Percentiles rank a stretch among this genome's conserved stretches.
Conservation (phyloP, 2,888 invertebrate species). For the Platycheirus rosarum region DNA sequence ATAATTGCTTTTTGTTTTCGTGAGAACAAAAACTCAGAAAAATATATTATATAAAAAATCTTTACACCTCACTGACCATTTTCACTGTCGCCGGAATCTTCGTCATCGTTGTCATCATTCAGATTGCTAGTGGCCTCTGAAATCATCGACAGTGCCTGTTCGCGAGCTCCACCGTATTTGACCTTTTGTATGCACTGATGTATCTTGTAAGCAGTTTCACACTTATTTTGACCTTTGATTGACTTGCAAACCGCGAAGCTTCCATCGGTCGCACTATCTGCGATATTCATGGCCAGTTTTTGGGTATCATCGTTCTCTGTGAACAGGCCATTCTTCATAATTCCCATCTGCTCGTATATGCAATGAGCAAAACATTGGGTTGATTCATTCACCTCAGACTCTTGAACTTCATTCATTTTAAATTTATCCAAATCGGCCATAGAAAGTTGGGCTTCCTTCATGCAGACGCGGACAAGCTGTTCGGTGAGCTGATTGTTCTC, state of each 20-base stretch:
- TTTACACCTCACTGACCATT: slow-evolving; percentile 48
- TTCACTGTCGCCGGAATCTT: slow-evolving; percentile 44
- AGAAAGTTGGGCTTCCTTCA: slow-evolving; percentile 78
- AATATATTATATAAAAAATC: neutral
- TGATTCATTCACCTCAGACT: slow-evolving; percentile 76
- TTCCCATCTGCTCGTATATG: slow-evolving; percentile 78
- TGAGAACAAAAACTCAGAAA: no score
- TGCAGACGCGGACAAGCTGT: slow-evolving; percentile 77
- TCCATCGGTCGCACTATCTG: slow-evolving; percentile 70
- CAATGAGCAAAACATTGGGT: slow-evolving; percentile 79
- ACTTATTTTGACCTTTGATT: slow-evolving; percentile 76
- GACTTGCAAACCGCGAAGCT: slow-evolving; percentile 51
- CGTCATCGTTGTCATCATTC: slow-evolving; percentile 37
- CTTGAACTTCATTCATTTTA: slow-evolving; percentile 59
- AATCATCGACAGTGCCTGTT: slow-evolving; percentile 13
- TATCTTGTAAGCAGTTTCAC: slow-evolving; percentile 78
- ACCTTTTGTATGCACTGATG: slow-evolving; percentile 77
- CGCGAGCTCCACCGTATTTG: slow-evolving; percentile 31
- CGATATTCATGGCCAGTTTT: slow-evolving; percentile 73
- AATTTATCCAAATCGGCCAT: slow-evolving; percentile 78
- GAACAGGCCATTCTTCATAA: slow-evolving; percentile 77
- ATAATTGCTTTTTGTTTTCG: no score
- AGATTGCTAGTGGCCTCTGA: slow-evolving; percentile 31
- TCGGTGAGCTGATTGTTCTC: slow-evolving; percentile 64
- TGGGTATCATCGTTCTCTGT: slow-evolving; percentile 76